Conservation (phyloP, 92 coral and sea anemone species). For the Meandrina meandrites region DNA sequence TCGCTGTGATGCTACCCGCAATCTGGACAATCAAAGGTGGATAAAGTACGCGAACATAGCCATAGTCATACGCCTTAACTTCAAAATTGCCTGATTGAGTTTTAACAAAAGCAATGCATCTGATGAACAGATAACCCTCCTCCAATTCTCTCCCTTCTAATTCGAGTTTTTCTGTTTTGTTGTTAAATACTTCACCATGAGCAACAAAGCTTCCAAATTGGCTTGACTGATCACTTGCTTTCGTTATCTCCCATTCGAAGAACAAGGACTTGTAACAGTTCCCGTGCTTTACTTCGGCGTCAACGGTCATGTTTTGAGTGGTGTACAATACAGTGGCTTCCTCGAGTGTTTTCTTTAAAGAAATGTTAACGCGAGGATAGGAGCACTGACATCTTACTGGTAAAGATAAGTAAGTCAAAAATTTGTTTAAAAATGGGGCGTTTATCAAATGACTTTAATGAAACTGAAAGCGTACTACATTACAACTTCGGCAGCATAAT, state of each 20-base stretch:
- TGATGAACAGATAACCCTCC: constrained; percentile 23
- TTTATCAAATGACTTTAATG: neutral
- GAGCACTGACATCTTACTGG: neutral
- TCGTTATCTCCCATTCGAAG: constrained; percentile 12
- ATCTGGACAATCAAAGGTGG: constrained; percentile 51
- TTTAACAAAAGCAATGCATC: constrained; percentile 11
- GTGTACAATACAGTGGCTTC: constrained; percentile 38
- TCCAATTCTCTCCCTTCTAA: neutral
- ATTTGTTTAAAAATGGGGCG: neutral
- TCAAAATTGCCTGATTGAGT: constrained; percentile 10
- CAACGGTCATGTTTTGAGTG: constrained; percentile 20
- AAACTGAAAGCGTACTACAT: too few species aligned
- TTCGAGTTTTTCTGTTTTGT: neutral
- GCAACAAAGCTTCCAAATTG: neutral
- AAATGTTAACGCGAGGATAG: constrained; percentile 2
- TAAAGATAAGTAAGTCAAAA: neutral
- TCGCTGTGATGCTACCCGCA: constrained; percentile 35
- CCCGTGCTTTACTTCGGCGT: constrained; percentile 13
- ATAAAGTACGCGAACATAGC: constrained; percentile 48
- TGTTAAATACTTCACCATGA: neutral
- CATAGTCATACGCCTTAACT: constrained; percentile 58
- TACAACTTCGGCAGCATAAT: too few species aligned
- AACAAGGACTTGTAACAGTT: neutral
- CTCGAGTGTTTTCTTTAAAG: constrained; percentile 6
- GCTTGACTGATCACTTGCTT: neutral